These are phyloP conservation scores for Aphrophora alni DNA, from an alignment of 2,888 invertebrate species.

Conservation along the genomic window DNA sequence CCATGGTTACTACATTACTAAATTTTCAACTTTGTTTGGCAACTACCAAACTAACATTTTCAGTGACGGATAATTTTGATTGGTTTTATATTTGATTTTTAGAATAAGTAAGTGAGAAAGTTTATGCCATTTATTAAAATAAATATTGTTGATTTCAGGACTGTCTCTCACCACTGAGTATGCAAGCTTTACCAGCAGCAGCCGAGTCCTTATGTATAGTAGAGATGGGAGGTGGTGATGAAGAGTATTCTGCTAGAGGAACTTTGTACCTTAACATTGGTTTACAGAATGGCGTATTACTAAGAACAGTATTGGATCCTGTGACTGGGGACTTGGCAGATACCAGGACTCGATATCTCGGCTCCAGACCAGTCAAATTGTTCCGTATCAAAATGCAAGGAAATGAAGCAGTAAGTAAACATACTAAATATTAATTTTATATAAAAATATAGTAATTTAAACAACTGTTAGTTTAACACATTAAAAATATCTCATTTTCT, in stretches of 20 bases:
- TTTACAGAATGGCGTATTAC: constrained; percentile 92
- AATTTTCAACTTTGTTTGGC: too few species aligned
- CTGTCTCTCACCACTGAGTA: constrained; percentile 92
- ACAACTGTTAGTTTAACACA: too few species aligned
- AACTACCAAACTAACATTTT: too few species aligned
- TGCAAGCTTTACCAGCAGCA: constrained; percentile 95
- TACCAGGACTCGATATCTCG: constrained; percentile 95
- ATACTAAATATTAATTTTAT: not conserved
- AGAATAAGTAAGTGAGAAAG: too few species aligned
- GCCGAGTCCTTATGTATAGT: constrained; percentile 97
- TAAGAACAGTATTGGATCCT: constrained; percentile 93
- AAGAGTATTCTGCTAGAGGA: constrained; percentile 61
- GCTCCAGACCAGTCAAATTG: constrained; percentile 93
- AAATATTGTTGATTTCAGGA: constrained; percentile 64
- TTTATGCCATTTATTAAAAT: too few species aligned
- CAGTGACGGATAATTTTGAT: too few species aligned
- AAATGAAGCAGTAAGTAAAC: constrained; percentile 79
- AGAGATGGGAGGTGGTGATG: constrained; percentile 80
- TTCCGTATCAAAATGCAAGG: constrained; percentile 96
- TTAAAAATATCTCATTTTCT: too few species aligned
- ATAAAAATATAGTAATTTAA: too few species aligned
- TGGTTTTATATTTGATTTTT: too few species aligned
- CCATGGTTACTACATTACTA: too few species aligned
- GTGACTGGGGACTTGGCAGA: constrained; percentile 97
- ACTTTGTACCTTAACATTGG: constrained; percentile 95